Base-by-base conservation (phyloP, 2,888 invertebrate genomes). In the Nemotelus nigrinus region DNA sequence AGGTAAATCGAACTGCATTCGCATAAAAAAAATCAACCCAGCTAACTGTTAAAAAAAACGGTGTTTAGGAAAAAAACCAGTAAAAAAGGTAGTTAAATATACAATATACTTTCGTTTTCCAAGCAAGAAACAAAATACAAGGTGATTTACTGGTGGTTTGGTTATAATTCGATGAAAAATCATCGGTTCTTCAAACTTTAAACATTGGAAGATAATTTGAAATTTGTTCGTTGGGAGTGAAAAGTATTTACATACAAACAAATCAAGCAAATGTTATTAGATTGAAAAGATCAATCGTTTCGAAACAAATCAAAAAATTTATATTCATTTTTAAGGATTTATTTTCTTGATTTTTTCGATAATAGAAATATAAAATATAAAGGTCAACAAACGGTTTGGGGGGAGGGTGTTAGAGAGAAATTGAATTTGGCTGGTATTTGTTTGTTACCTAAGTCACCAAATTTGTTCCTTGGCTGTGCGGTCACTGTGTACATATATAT, bases 391-490 rank as follows among this genome's bases (percentile, higher is more conserved):
- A 10, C 45, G 65, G 47, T 65, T 48, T 4, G 63, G 8, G 63
- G 74, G 47, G 63, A 7, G 63, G 63, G 43, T 25, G 25, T 63
- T 63, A 7, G 74, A 63, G 60, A 70, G 70, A 70, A 55, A 70
- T 55, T 70, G 55, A 74, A 74, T 74, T 74, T 25, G 74, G 74
- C 74, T 60, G 74, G 74, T 74, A 63, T 74, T 53, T 72, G 80
- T 80, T 82, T 77, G 77, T 91, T 91, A 91, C 91, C 91, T 91
- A 91, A 90, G 88, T 91, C 91, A 90, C 91, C 91, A 88, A 91
- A 90, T 90, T 91, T 87, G 85, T 86, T 91, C 91, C 91, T 90
- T 89, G 91, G 90, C 89, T 91, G 91, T 87, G 91, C 90, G 88
- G 91, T 90, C 91, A 91, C 91, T 91, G 86, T 85, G 83, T 83